Evolutionary conservation across 2,888 invertebrate genomes (phyloP), one percentile per base, ranked within the genome.

Genomic region (Megaustenia siamemsis): DNA sequence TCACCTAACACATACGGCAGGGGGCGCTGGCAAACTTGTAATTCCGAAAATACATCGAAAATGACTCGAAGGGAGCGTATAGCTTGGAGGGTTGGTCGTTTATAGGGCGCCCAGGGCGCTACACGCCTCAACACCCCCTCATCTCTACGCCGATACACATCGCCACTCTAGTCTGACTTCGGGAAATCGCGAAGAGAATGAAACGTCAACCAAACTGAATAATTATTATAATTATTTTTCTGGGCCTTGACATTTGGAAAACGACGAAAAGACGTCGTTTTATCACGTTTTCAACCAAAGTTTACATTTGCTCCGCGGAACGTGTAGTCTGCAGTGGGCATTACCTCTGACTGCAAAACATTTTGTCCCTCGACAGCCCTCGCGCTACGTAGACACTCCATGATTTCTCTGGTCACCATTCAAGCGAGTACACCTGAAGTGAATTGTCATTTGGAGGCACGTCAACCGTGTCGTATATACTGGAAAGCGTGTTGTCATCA

Each of bases 401-500:
- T 15, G 24, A 18, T 24, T 56, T 63, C 63, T 66, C 66, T 79
- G 66, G 66, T n/a, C 79, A 43, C 5, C 79, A 60, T 21, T 45
- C 79, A 79, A 45, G 79, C 79, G 79, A 45, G 66, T 24, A 45
- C 49, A 28, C 43, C 79, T 32, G 43, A 79, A 68, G 63, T 79
- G 79, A 66, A 45, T 45, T 66, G 79, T 66, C 66, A 24, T 63
- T 79, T 79, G 10, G 66, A 28, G 79, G 32, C 10, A 38, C 38
- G 77, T n/a, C 38, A 56, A 77, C 77, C 77, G 77, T 77, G n/a
- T 60, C 77, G 2, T 56, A 35, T 56, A 56, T 38, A 38, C 56
- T 60, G 60, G 40, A 77, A 56, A 60, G 77, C 56, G 21, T 77
- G 77, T 77, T 77, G 77, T 60, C 77, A 60, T 56, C 77, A 77